A percentile compares a stretch with the other conserved stretches of the same genome.
phyloP scores from a whole-genome alignment of 2,888 invertebrate species.

The Harpalus rubripes region DNA sequence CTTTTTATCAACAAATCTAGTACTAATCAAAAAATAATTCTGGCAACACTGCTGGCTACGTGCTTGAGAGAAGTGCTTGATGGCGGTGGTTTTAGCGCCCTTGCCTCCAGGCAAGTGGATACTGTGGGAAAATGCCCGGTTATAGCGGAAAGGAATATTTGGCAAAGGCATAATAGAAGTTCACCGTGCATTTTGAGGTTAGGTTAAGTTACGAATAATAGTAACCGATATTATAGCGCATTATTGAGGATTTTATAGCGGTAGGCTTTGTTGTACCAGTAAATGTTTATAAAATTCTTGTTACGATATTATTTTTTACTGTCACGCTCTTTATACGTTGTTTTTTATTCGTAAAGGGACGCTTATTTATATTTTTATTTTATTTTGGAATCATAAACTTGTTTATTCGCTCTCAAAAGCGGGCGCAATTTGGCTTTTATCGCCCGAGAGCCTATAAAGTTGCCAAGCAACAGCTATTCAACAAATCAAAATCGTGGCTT shows the following conservation, averaged over 20 bases:
- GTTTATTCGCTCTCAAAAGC: too few relatives aligned
- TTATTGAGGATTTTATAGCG: background rate
- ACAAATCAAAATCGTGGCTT: too few relatives aligned
- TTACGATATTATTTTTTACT: background rate
- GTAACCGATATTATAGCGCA: background rate
- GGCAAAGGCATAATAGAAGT: background rate
- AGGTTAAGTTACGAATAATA: background rate
- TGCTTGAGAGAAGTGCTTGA: constrained; percentile 10
- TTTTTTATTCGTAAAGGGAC: too few relatives aligned
- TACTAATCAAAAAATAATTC: too few relatives aligned
- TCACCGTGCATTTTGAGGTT: background rate
- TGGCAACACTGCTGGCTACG: constrained; percentile 31
- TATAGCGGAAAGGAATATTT: constrained; percentile 12
- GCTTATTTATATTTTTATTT: too few relatives aligned
- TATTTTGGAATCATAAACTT: too few relatives aligned
- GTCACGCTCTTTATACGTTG: too few relatives aligned
- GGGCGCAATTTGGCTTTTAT: too few relatives aligned
- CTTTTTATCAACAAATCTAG: too few relatives aligned
- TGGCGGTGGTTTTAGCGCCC: constrained; percentile 2
- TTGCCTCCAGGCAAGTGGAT: background rate
- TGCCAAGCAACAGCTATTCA: too few relatives aligned
- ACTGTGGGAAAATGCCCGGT: background rate
- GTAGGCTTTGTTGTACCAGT: background rate
- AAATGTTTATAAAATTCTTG: constrained; percentile 4
- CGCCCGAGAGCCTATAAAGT: too few relatives aligned